Evolutionary conservation across 2,888 invertebrate genomes (phyloP), one percentile per base, ranked within the genome.

Genomic region (Gerris lacustris): DNA sequence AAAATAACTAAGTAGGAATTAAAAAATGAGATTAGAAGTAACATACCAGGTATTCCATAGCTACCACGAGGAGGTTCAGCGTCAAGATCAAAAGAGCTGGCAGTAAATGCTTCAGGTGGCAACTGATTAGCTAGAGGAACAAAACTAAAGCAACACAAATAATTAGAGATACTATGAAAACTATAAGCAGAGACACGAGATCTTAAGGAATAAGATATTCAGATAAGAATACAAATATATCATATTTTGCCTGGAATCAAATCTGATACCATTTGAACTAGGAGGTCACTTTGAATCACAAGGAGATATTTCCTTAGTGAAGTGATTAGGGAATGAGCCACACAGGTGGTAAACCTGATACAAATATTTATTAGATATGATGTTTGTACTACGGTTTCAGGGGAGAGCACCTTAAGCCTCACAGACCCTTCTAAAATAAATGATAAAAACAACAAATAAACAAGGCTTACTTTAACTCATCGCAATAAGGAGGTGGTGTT

Each of bases 401-500:
- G 31, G 31, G 31, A 31, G 31, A 31, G 31, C 31, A 31, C 31
- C 31, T 4, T 31, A 31, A 31, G 31, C 1, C 31, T 31, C 31
- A 31, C 31, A 31, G 31, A 31, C 31, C 31, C 31, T 31, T 31
- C 4, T 31, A 31, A 2, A 31, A 31, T 31, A 2, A 31, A 31
- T 31, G 1, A 31, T 31, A 31, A 31, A 31, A 31, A 31, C 4
- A 31, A 31, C 31, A 31, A 31, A 31, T 31, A 31, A 31, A 31
- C 31, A 31, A 31, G 31, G 15, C 55, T 73, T 74, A 83, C 82
- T 78, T 78, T 63, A 81, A 80, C 47, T 80, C 80, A 15, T 77
- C 76, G 75, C 82, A 84, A 63, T 79, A 78, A 2, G 81, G 80
- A n/a, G 83, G 83, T 43, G 83, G 83, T 0, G 82, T 79, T 0